Evolutionary conservation across 2,888 invertebrate genomes (phyloP), one percentile per base, ranked within the genome.

Genomic region (Acronicta psi): DNA sequence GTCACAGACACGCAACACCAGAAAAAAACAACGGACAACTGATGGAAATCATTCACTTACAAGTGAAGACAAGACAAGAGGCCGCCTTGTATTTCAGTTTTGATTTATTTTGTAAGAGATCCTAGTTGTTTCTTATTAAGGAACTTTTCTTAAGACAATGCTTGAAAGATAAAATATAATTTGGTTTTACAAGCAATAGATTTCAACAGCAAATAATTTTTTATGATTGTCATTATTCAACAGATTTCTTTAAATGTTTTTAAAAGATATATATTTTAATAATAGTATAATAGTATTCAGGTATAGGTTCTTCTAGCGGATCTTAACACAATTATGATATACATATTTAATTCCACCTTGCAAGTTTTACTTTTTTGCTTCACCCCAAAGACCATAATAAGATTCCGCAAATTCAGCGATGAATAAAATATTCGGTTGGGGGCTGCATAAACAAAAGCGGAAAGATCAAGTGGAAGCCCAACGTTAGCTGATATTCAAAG

Each of bases 1-100:
- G 83, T 84, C 83, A 80, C 55, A 49, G 52, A 20, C 82, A 83
- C 41, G 53, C 71, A 63, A 72, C 60, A 62, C 69, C 56, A 69
- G 71, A 77, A 81, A 73, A 83, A 83, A 9, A 68, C 68, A 71
- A 69, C 74, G 59, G 58, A 59, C 64, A 71, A 71, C 68, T 69
- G 70, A 69, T 67, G 61, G 58, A 53, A 70, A 62, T 63, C 57
- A 54, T 59, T 56, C 59, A 45, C 53, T 43, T 14, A 44, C 44
- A 68, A n/a, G n/a, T n/a, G n/a, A n/a, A n/a, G n/a, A n/a, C n/a
- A n/a, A n/a, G n/a, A 49, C 55, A 61, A 59, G 20, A 29, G 41
- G 25, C 13, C 7, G 23, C 9, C 37, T 51, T 38, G 20, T 38
- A 47, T 64, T 56, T 44, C 9, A 34, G 18, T 16, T 23, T 13